Percentiles rank a stretch among this genome's conserved stretches.
phyloP scores from a whole-genome alignment of 2,888 invertebrate genomes.

The Mesochorus sp. region DNA sequence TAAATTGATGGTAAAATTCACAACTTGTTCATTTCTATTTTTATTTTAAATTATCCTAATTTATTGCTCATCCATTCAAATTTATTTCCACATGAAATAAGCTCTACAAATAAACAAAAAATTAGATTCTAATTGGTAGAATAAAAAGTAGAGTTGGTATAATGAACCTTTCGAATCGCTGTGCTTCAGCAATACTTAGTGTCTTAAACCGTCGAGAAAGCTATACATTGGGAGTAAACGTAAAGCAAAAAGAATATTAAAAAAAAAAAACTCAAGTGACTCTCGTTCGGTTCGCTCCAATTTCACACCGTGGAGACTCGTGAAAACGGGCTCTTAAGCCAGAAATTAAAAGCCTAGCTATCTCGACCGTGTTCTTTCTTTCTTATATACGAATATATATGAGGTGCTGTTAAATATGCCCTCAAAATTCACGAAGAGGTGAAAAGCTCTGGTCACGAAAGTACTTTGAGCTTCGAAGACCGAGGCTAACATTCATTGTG shows the following conservation, averaged over 20 bases:
- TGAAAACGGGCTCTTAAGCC: constrained; percentile 22
- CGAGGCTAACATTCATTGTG: background rate
- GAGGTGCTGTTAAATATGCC: constrained; percentile 33
- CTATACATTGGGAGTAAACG: background rate
- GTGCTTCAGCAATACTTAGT: background rate
- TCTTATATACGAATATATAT: constrained; percentile 6
- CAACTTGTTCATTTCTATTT: too few relatives aligned
- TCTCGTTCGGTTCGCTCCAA: constrained; percentile 15
- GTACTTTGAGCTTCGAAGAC: constrained; percentile 12
- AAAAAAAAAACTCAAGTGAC: background rate
- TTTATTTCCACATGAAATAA: background rate
- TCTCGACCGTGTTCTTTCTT: background rate
- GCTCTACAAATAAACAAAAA: background rate
- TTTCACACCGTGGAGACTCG: constrained; percentile 20
- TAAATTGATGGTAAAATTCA: too few relatives aligned
- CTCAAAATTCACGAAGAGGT: constrained; percentile 31
- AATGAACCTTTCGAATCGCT: background rate
- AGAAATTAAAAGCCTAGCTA: constrained; percentile 31
- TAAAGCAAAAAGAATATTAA: constrained; percentile 1
- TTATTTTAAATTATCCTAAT: too few relatives aligned
- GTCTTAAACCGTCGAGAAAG: constrained; percentile 1
- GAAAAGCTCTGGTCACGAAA: constrained; percentile 36
- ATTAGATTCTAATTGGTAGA: background rate
- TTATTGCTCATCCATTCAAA: background rate
- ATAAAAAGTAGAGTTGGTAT: background rate